These are phyloP conservation scores for Nudaria mundana DNA, from an alignment of 2,888 invertebrate genomes.

Conservation along the genomic window DNA sequence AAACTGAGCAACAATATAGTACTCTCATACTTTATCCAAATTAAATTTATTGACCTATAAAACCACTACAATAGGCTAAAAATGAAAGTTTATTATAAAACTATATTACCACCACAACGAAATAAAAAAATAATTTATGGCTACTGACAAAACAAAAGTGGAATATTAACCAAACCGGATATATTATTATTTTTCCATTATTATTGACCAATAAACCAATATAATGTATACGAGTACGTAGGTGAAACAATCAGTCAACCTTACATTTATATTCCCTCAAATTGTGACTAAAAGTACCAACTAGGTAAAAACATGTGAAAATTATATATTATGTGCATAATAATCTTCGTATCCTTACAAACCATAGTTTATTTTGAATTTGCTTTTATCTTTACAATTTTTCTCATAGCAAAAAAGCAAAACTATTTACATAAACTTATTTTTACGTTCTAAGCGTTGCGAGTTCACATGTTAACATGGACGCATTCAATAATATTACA, in stretches of 20 bases:
- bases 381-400: slow-evolving; percentile 30
- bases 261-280: slow-evolving; percentile 21
- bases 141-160: slow-evolving; percentile 17
- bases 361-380: slow-evolving; percentile 41
- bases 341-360: slow-evolving; percentile 23
- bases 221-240: slow-evolving; percentile 9
- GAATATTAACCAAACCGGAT: slow-evolving; percentile 15
- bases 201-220: slow-evolving; percentile 20
- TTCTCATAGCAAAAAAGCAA: slow-evolving; percentile 60
- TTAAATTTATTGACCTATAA: slow-evolving; percentile 62
- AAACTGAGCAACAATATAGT: slow-evolving; percentile 53
- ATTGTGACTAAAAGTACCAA: slow-evolving; percentile 28
- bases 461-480: slow-evolving; percentile 46
- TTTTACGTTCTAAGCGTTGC: slow-evolving; percentile 54
- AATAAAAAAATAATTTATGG: slow-evolving; percentile 25
- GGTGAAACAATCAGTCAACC: slow-evolving; percentile 32
- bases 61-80: slow-evolving; percentile 60
- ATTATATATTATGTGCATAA: slow-evolving; percentile 23
- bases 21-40: slow-evolving; percentile 59
- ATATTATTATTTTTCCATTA: slow-evolving; percentile 21
- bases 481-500: slow-evolving; percentile 45
- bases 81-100: slow-evolving; percentile 44
- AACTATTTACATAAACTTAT: slow-evolving; percentile 73
- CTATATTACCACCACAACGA: slow-evolving; percentile 50
- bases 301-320: slow-evolving; percentile 13